phyloP scores from a whole-genome alignment of 2,888 invertebrate genomes.

The Myopa testacea region DNA sequence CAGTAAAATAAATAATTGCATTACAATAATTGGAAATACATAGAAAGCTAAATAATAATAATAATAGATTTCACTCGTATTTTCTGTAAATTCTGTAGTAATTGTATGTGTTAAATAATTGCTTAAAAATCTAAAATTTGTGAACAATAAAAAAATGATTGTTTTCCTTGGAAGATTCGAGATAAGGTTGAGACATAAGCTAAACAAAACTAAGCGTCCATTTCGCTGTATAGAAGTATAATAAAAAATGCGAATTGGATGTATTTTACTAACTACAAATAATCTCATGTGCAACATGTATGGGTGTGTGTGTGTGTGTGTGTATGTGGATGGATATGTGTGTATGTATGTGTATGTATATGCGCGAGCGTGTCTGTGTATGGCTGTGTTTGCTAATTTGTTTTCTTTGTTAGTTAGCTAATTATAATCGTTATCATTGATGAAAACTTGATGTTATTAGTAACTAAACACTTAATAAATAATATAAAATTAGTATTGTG shows the following conservation, averaged over 20 bases:
- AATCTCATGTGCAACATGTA: conserved; percentile 31
- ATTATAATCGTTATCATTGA: conserved; percentile 6
- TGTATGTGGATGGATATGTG: too few species aligned
- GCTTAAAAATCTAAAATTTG: too few species aligned
- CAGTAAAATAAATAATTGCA: too few species aligned
- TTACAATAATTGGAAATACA: too few species aligned
- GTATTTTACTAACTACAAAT: neutral
- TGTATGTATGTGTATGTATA: too few species aligned
- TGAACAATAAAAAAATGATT: neutral
- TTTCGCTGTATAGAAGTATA: neutral
- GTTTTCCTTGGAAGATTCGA: conserved; percentile 22
- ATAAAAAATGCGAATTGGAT: conserved; percentile 9
- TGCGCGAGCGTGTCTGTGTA: too few species aligned
- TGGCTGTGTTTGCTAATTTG: conserved; percentile 2
- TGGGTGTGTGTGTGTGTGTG: neutral
- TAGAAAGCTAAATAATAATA: too few species aligned
- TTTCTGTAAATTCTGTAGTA: too few species aligned
- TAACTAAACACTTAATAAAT: conserved; percentile 1
- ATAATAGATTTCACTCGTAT: too few species aligned
- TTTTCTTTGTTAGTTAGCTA: neutral
- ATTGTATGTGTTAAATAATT: too few species aligned
- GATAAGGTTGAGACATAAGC: neutral
- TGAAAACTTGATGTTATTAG: neutral
- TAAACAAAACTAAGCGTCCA: conserved; percentile 15
- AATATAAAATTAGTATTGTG: neutral